Evolutionary conservation across 2,888 invertebrate genomes (phyloP).

Genomic region (Xestobium rufovillosum): DNA sequence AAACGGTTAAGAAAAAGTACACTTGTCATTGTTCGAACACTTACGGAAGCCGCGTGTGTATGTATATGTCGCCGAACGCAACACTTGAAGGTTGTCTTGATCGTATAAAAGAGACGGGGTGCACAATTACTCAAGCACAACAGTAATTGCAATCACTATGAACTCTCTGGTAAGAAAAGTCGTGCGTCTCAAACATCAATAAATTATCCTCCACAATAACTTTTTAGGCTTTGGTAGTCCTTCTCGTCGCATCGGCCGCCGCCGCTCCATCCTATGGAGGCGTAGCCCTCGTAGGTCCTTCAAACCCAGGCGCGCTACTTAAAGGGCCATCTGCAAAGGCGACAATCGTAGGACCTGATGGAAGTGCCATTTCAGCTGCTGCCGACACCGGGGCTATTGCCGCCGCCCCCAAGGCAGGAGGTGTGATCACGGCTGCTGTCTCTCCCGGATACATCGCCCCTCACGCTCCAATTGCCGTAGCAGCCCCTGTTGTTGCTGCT

Average conservation of each 20-base stretch:
- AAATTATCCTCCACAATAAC: too few species aligned
- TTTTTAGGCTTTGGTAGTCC: slow-evolving; percentile 13
- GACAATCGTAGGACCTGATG: slow-evolving; percentile 32
- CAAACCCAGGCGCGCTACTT: slow-evolving; percentile 21
- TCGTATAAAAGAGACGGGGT: slow-evolving; percentile 16
- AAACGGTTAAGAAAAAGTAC: too few species aligned
- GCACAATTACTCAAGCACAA: slow-evolving; percentile 6
- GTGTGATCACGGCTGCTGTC: slow-evolving; percentile 25
- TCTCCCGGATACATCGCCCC: slow-evolving; percentile 18
- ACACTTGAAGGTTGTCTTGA: slow-evolving; percentile 8
- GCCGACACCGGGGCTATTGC: slow-evolving; percentile 27
- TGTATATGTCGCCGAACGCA: too few species aligned
- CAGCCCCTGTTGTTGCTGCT: slow-evolving; percentile 9
- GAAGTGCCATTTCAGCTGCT: slow-evolving; percentile 41
- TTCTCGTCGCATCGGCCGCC: slow-evolving; percentile 16
- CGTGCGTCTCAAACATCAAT: too few species aligned
- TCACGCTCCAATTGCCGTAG: slow-evolving; percentile 15
- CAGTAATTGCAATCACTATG: slow-evolving; percentile 21
- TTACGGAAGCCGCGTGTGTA: too few species aligned
- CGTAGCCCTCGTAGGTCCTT: slow-evolving; percentile 24
- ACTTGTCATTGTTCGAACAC: too few species aligned
- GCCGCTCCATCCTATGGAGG: slow-evolving; percentile 18
- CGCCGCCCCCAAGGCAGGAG: slow-evolving; percentile 23
- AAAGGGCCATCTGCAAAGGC: slow-evolving; percentile 26
- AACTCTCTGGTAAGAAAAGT: slow-evolving; percentile 26